Conservation (phyloP, 2,797 vertebrate genomes). For the Galaxias olidus region DNA sequence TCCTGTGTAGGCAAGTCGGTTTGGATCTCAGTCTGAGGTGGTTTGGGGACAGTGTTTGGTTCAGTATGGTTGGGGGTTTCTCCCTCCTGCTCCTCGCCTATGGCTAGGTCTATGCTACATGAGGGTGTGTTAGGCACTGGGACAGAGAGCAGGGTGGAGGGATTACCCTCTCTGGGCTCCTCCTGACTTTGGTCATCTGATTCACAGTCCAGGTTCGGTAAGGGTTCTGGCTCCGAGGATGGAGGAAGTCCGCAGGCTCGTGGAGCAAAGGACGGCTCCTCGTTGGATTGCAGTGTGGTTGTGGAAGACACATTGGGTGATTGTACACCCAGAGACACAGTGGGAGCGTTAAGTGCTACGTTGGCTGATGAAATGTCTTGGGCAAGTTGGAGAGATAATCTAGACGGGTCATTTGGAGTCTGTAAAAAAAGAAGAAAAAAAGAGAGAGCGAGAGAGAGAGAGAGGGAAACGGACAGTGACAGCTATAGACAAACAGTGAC, state of each 20-base stretch:
- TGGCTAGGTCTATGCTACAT: neutral
- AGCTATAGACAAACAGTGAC: constrained; percentile 36
- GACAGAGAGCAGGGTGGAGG: constrained; percentile 18
- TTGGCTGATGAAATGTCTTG: constrained; percentile 51
- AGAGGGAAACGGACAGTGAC: constrained; percentile 47
- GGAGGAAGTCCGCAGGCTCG: constrained; percentile 44
- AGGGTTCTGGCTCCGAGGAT: constrained; percentile 46
- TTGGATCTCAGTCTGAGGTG: constrained; percentile 4
- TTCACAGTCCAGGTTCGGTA: constrained; percentile 49
- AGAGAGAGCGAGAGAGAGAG: too few species aligned
- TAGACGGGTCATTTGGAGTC: constrained; percentile 55
- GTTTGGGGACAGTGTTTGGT: constrained; percentile 6
- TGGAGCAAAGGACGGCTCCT: constrained; percentile 36
- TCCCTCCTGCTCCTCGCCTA: constrained; percentile 4
- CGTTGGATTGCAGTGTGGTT: constrained; percentile 39
- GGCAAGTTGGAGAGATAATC: constrained; percentile 48
- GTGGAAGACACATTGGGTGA: constrained; percentile 48
- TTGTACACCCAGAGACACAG: constrained; percentile 51
- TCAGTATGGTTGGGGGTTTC: neutral
- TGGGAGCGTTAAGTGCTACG: constrained; percentile 39
- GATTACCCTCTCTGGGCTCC: constrained; percentile 25
- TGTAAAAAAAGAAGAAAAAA: constrained; percentile 61
- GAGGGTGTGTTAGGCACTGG: constrained; percentile 11
- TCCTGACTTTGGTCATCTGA: constrained; percentile 40
- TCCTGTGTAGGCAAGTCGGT: constrained; percentile 27